Evolutionary conservation across 2,797 vertebrate species (phyloP).

Genomic region (Lagorchestes hirsutus): DNA sequence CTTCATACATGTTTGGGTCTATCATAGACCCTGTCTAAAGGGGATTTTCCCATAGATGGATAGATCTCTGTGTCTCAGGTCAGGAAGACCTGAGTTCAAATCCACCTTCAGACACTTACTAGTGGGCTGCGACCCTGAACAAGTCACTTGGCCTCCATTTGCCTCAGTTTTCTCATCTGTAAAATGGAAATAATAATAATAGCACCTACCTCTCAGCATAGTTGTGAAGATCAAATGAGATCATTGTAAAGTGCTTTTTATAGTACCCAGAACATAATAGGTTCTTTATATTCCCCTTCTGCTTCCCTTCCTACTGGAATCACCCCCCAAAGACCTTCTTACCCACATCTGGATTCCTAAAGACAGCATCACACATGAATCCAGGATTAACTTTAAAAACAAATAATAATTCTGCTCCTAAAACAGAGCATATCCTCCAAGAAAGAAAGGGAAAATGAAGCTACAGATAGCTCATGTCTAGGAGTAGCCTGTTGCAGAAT

Average conservation of each 20-base stretch:
- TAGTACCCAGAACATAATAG: background rate
- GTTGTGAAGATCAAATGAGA: background rate
- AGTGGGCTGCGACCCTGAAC: background rate
- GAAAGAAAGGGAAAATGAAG: background rate
- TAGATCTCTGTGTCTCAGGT: background rate
- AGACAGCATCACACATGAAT: conserved; percentile 19
- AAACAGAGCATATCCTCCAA: conserved; percentile 31
- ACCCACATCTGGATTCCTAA: background rate
- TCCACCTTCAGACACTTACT: background rate
- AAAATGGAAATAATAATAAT: background rate
- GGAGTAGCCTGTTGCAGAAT: background rate
- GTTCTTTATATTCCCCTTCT: background rate
- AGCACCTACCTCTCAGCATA: too few relatives aligned
- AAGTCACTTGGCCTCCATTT: background rate
- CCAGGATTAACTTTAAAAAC: conserved; percentile 31
- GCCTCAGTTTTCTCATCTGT: background rate
- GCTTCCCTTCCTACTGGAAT: background rate
- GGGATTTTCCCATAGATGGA: background rate
- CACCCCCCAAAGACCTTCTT: background rate
- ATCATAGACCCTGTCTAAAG: background rate
- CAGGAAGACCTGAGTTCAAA: conserved; percentile 6
- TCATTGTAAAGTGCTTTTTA: background rate
- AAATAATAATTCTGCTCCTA: conserved; percentile 19
- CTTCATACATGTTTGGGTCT: background rate
- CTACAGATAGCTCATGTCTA: background rate